Percentiles rank a stretch among this genome's conserved stretches.
These are phyloP conservation scores for Smutsia temminckii DNA, from an alignment of 2,797 vertebrate genomes.

Conservation along the genomic window DNA sequence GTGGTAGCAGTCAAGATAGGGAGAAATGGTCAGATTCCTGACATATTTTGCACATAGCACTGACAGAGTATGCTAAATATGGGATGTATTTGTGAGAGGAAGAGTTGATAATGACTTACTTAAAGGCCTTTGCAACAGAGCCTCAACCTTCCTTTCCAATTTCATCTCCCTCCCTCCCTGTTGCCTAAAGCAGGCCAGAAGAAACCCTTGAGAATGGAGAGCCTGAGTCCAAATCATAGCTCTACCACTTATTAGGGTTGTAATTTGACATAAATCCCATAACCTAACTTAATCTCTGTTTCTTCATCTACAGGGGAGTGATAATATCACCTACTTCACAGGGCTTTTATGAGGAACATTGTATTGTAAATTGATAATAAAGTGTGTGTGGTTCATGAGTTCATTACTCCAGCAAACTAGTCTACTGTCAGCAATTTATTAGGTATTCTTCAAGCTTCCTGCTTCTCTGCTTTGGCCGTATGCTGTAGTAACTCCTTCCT, in stretches of 20 bases:
- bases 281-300: neutral
- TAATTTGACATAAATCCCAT: neutral
- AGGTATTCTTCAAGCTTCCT: neutral
- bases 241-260: neutral
- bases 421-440: neutral
- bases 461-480: neutral
- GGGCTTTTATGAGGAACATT: neutral
- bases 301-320: neutral
- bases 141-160: neutral
- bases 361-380: neutral
- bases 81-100: neutral
- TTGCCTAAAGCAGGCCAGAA: neutral
- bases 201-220: neutral
- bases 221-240: neutral
- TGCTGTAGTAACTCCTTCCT: neutral
- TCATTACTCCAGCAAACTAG: neutral
- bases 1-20: rapidly evolving
- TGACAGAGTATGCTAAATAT: neutral
- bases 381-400: neutral
- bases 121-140: neutral
- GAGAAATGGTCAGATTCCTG: neutral
- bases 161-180: neutral
- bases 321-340: neutral
- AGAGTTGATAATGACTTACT: neutral
- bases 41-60: neutral